phyloP scores from a whole-genome alignment of 2,113 vertebrate genomes.

The Microtus ochrogaster region DNA sequence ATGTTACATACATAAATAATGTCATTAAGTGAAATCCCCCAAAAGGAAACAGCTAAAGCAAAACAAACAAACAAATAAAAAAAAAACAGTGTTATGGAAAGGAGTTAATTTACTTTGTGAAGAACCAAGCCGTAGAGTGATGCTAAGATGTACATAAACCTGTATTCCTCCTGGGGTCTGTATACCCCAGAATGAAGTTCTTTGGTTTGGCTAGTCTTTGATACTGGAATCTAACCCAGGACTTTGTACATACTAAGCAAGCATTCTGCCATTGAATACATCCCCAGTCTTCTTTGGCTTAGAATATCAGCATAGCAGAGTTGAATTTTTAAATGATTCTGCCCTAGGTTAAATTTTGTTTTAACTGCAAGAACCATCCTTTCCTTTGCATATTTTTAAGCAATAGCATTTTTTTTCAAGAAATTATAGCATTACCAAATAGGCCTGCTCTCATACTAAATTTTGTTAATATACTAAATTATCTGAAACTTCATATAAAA shows the following conservation, averaged over 20 bases:
- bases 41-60: not conserved
- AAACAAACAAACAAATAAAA: not conserved
- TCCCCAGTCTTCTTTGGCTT: not conserved
- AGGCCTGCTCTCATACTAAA: constrained; percentile 56
- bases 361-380: not conserved
- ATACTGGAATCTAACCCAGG: not conserved
- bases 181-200: not conserved
- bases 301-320: not conserved
- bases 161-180: not conserved
- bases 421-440: constrained; percentile 34
- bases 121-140: not conserved
- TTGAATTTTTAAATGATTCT: constrained; percentile 51
- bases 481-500: constrained; percentile 74
- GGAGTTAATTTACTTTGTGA: not conserved
- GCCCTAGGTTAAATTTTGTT: constrained; percentile 6
- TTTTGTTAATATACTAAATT: constrained; percentile 70
- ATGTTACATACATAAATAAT: not conserved
- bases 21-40: constrained; percentile 18
- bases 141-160: not conserved
- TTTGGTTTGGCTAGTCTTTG: not conserved
- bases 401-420: constrained; percentile 40
- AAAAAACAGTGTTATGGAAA: not conserved
- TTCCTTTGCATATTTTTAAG: constrained; percentile 38
- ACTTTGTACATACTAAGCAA: not conserved
- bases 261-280: not conserved